Evolutionary conservation across 92 coral and sea anemone species (phyloP).

Genomic region (Epizoanthus illoricatus): DNA sequence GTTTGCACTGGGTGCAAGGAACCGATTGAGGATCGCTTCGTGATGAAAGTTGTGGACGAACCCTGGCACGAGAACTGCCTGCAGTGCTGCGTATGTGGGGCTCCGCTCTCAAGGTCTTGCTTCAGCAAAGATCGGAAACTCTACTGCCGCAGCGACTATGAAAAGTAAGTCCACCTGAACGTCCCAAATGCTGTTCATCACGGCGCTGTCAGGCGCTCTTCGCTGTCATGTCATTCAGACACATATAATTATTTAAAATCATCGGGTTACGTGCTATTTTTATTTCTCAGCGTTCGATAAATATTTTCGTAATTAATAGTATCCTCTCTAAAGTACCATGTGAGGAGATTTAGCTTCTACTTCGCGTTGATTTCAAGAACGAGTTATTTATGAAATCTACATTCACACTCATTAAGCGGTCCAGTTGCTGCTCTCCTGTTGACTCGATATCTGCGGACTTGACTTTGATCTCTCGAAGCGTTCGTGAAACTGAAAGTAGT

Average conservation of each 20-base stretch:
- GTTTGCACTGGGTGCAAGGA: conserved; percentile 98
- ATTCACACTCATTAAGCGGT: conserved; percentile 8
- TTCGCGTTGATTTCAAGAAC: conserved; percentile 21
- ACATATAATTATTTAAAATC: conserved; percentile 53
- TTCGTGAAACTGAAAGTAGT: conserved; percentile 11
- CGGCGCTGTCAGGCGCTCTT: conserved; percentile 22
- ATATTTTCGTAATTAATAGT: conserved; percentile 75
- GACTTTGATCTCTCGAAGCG: neutral
- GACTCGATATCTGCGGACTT: too few relatives aligned
- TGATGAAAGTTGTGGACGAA: conserved; percentile 98
- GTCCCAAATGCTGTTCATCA: conserved; percentile 11
- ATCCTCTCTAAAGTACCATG: conserved; percentile 21
- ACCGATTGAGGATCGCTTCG: conserved; percentile 98
- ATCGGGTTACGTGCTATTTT: conserved; percentile 67
- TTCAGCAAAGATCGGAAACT: conserved; percentile 98
- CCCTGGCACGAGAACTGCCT: conserved; percentile 99
- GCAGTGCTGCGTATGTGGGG: conserved; percentile 95
- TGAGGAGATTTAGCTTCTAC: conserved; percentile 17
- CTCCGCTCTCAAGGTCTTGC: conserved; percentile 90
- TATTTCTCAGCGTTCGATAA: conserved; percentile 60
- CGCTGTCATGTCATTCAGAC: conserved; percentile 50
- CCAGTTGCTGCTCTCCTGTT: too few relatives aligned
- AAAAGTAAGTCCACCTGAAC: conserved; percentile 87
- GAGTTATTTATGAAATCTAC: conserved; percentile 18
- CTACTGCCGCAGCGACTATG: conserved; percentile 94